Base-by-base conservation (phyloP, 2,797 vertebrate species). In the Hippopotamyrus pictus region DNA sequence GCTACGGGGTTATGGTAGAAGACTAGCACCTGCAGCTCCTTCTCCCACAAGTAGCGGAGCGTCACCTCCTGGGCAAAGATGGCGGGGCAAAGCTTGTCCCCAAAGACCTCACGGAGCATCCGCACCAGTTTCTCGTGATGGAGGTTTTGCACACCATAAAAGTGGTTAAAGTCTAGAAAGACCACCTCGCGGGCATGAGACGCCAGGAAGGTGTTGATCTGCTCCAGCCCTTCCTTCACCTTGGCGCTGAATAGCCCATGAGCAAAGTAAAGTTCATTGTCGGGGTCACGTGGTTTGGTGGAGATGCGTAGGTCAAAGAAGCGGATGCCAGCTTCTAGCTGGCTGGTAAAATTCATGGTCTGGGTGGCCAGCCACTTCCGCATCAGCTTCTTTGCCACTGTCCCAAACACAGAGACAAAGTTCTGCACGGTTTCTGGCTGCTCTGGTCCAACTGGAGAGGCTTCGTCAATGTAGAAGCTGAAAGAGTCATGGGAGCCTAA, bases 231-330 rank as follows among this genome's bases (percentile, higher is more conserved):
- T 92, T 99, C 98, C 12, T 97, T 97, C 92, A 99, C 98, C 96
- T 97, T 99, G 95, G 98, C 98, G 93, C 98, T 99, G 95, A 99
- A 99, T 93, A 99, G 97, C 89, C 98, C 98, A 90, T 99, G 98
- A 94, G 98, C 98, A 29, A 99, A 99, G 94, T 95, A 99, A 41
- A 99, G 97, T 95, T 99, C 98, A 2, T 99, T 99, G 93, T 99
- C 98, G 0, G 98, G 98, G 92, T 99, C 98, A 91, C 98, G 96
- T 90, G 98, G 98, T 93, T 99, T 99, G 89, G 98, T 99, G 90
- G 98, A 99, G 95, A 99, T 99, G 90, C 98, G 97, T 82, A 99
- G 97, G 94, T 99, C 98, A 73, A 99, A 99, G 95, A 99, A 99
- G 46, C 98, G 96, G 90, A 99, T 95, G n/a, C 98, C 98, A 25